These are phyloP conservation scores for Heliconius himera DNA, from an alignment of 1,140 invertebrate species.

Conservation along the genomic window DNA sequence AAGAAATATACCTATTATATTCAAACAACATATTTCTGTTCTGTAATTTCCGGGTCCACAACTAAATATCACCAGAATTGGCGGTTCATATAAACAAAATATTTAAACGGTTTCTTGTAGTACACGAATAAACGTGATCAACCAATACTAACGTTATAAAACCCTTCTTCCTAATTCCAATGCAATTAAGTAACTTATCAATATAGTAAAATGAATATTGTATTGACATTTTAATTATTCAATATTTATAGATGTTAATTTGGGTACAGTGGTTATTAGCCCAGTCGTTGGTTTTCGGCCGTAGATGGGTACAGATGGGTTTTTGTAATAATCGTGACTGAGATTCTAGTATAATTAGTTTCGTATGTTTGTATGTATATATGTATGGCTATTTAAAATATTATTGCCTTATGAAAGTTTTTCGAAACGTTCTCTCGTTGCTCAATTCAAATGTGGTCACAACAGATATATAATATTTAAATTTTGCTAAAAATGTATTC, in stretches of 20 bases:
- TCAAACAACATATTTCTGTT: background rate
- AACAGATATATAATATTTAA: background rate
- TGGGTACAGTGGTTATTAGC: constrained; percentile 42
- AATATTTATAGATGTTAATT: constrained; percentile 39
- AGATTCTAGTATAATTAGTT: constrained; percentile 69
- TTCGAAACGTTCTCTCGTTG: constrained; percentile 52
- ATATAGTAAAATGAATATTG: background rate
- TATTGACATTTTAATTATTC: constrained; percentile 32
- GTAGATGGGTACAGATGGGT: constrained; percentile 44
- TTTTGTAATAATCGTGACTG: constrained; percentile 71
- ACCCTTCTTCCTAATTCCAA: constrained; percentile 1
- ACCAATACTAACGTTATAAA: background rate
- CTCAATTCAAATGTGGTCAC: constrained; percentile 42
- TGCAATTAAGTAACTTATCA: constrained; percentile 1
- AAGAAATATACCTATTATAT: background rate
- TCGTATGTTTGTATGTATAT: constrained; percentile 33
- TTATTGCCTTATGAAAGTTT: constrained; percentile 75
- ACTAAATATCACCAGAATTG: background rate
- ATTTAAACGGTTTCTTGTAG: background rate
- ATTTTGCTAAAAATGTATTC: too few relatives aligned
- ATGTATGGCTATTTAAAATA: constrained; percentile 64
- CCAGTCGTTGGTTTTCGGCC: constrained; percentile 45
- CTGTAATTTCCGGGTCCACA: background rate
- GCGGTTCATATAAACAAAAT: background rate
- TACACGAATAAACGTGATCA: constrained; percentile 2